Percentiles rank a stretch among this genome's conserved stretches.
Conservation (phyloP, 2,113 vertebrate genomes). For the Raja brachyura region DNA sequence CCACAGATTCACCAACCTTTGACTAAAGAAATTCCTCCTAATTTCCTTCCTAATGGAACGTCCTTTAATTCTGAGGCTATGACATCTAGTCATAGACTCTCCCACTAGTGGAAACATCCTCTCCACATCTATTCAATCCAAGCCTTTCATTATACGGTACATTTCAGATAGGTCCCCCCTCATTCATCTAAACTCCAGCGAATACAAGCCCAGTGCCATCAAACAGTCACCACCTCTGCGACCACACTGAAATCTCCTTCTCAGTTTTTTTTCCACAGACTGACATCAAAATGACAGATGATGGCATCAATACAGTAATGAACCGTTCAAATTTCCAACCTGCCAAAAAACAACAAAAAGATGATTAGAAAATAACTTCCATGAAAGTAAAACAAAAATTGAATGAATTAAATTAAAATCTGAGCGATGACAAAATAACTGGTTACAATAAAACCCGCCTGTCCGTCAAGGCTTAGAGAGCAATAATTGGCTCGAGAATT, state of each 20-base stretch:
- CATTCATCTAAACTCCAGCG: no score
- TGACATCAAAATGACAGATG: neutral
- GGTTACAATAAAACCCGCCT: neutral
- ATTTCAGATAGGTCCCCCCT: no score
- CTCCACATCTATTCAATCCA: no score
- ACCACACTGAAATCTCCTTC: neutral
- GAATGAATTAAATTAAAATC: constrained; percentile 20
- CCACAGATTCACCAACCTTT: no score
- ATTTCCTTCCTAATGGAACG: no score
- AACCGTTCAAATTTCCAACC: neutral
- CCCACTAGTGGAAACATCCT: no score
- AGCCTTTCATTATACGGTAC: no score
- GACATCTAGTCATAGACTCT: no score
- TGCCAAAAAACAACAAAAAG: neutral
- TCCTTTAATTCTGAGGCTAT: no score
- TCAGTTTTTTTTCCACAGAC: neutral
- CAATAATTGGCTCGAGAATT: neutral
- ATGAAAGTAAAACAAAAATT: neutral
- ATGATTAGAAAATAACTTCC: neutral
- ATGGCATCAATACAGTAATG: neutral
- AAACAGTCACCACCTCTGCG: neutral
- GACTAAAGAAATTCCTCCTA: no score
- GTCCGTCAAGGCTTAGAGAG: neutral
- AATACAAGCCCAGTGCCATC: no score
- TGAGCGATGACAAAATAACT: neutral